Percentiles rank a stretch among this genome's conserved stretches.
phyloP scores from a whole-genome alignment of 1,140 invertebrate species.

The Geopemphigus sp. region DNA sequence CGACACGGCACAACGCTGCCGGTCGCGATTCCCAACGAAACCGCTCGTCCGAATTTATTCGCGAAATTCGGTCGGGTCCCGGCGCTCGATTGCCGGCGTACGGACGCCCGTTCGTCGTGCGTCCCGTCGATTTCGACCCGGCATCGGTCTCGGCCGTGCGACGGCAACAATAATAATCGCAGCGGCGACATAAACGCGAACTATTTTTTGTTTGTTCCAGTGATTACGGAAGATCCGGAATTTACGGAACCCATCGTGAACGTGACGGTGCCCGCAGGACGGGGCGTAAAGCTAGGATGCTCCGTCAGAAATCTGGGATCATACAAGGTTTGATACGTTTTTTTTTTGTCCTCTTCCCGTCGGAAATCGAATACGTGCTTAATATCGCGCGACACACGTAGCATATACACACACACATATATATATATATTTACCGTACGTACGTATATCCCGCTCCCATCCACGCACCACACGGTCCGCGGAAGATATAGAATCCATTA shows the following conservation, averaged over 20 bases:
- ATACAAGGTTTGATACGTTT: conserved; percentile 66
- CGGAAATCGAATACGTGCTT: conserved; percentile 49
- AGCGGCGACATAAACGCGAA: too few relatives aligned
- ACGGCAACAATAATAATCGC: too few relatives aligned
- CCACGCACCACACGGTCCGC: too few relatives aligned
- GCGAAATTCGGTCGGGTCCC: too few relatives aligned
- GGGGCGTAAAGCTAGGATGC: conserved; percentile 83
- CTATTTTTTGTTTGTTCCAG: conserved; percentile 53
- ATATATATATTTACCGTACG: conserved; percentile 5
- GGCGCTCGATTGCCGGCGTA: too few relatives aligned
- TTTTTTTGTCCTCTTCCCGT: conserved; percentile 20
- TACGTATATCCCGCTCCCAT: not conserved
- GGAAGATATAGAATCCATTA: conserved; percentile 40
- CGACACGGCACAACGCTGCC: too few relatives aligned
- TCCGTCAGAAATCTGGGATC: conserved; percentile 84
- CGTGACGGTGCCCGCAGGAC: conserved; percentile 71
- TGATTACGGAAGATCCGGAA: conserved; percentile 61
- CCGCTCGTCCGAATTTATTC: too few relatives aligned
- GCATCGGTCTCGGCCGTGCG: too few relatives aligned
- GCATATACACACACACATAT: conserved; percentile 3
- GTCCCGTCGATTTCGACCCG: too few relatives aligned
- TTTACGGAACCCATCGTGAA: conserved; percentile 66
- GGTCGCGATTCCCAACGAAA: too few relatives aligned
- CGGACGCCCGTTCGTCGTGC: too few relatives aligned
- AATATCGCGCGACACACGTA: conserved; percentile 24